Evolutionary conservation across 2,888 invertebrate genomes (phyloP).

Genomic region (Troilus luridus): DNA sequence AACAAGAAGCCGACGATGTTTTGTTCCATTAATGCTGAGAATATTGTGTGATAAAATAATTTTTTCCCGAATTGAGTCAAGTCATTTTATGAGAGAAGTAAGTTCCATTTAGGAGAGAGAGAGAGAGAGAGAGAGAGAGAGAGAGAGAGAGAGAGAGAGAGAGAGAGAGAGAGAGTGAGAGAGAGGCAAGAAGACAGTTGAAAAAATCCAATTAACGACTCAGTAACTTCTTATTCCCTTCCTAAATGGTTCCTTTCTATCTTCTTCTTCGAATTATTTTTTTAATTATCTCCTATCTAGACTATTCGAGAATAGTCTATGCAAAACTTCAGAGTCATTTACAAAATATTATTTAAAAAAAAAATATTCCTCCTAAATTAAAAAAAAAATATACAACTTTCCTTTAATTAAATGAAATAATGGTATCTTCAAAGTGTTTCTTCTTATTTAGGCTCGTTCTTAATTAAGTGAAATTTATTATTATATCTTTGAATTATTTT

Average conservation of each 20-base stretch:
- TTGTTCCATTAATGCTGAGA: neutral
- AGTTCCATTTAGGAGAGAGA: neutral
- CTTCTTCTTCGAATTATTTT: neutral
- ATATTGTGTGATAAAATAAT: neutral
- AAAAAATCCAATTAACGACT: conserved; percentile 9
- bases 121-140: no score
- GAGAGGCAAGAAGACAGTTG: neutral
- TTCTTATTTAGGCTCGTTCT: no score
- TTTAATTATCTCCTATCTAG: neutral
- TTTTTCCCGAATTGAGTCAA: neutral
- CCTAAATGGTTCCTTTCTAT: neutral
- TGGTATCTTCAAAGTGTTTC: neutral
- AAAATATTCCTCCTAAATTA: neutral
- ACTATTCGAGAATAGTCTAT: neutral
- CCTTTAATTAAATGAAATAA: neutral
- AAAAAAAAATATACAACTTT: neutral
- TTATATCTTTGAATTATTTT: no score
- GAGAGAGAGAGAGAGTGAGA: no score
- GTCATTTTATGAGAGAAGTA: neutral
- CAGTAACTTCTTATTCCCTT: neutral
- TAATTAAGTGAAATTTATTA: no score
- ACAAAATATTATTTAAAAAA: neutral
- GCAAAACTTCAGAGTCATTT: neutral
- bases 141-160: no score
- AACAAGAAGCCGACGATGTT: neutral